Conservation (phyloP, 2,113 vertebrate genomes). For the Microcebus ravelobensis region DNA sequence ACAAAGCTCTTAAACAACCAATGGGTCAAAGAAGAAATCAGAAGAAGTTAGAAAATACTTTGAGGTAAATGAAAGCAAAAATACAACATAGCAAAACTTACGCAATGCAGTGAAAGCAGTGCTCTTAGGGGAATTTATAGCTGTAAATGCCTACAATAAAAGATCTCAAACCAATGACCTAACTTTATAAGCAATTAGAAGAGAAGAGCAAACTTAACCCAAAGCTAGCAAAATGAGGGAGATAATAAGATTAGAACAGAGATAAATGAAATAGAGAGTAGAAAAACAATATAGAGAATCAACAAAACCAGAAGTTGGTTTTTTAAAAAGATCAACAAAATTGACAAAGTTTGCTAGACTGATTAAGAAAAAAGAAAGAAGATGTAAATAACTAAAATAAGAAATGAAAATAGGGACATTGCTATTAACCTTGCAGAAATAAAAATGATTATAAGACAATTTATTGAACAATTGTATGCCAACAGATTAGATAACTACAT, state of each 20-base stretch:
- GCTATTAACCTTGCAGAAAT: conserved; percentile 16
- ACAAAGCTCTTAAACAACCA: background rate
- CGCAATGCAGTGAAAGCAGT: background rate
- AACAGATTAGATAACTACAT: background rate
- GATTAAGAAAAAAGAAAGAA: background rate
- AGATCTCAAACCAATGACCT: background rate
- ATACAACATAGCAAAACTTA: background rate
- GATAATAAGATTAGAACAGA: conserved; percentile 37
- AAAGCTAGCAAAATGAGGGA: conserved; percentile 12
- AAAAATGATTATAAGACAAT: background rate
- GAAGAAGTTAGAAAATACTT: conserved; percentile 28
- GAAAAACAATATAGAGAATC: conserved; percentile 24
- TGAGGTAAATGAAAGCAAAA: conserved; percentile 12
- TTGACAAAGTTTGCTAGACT: background rate
- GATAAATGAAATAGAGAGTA: conserved; percentile 2
- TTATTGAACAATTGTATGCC: background rate
- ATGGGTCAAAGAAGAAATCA: background rate
- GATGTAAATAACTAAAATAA: background rate
- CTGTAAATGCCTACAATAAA: background rate
- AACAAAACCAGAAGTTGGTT: background rate
- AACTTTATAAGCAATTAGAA: background rate
- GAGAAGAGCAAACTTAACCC: background rate
- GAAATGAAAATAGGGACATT: conserved; percentile 29
- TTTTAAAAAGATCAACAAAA: conserved; percentile 39
- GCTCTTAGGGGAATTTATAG: background rate